Percentiles rank a stretch among this genome's conserved stretches.
Evolutionary conservation across 2,888 invertebrate genomes (phyloP).

Genomic region (Anarsia innoxiella): DNA sequence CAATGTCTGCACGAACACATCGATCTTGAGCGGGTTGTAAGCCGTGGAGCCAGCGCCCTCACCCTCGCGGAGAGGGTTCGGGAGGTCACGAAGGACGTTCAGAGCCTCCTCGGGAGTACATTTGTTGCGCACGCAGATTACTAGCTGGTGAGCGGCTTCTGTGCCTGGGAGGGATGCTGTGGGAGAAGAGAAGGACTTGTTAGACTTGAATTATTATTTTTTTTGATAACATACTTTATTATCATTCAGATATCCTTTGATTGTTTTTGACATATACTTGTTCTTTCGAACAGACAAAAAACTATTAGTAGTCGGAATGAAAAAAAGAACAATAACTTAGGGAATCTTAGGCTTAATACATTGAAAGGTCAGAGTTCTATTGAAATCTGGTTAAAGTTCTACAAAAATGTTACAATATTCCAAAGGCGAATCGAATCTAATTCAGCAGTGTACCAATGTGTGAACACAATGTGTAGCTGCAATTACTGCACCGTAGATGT

Average conservation of each 20-base stretch:
- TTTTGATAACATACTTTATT: too few relatives aligned
- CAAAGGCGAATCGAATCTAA: too few relatives aligned
- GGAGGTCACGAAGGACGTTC: constrained; percentile 89
- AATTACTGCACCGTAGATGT: too few relatives aligned
- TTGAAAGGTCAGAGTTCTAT: too few relatives aligned
- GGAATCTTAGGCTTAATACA: background rate
- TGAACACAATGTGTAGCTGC: too few relatives aligned
- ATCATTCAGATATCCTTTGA: too few relatives aligned
- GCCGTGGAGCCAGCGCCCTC: constrained; percentile 80
- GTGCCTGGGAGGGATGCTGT: constrained; percentile 86
- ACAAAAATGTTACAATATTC: too few relatives aligned
- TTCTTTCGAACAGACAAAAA: too few relatives aligned
- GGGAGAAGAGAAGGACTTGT: constrained; percentile 20
- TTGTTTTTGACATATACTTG: too few relatives aligned
- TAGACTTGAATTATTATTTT: too few relatives aligned
- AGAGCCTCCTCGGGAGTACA: constrained; percentile 93
- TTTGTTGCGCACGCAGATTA: constrained; percentile 90
- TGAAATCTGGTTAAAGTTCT: too few relatives aligned
- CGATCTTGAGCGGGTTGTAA: constrained; percentile 95
- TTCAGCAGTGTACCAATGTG: too few relatives aligned
- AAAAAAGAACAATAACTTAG: background rate
- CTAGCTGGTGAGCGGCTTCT: constrained; percentile 88
- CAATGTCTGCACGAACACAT: constrained; percentile 96
- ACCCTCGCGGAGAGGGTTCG: constrained; percentile 85
- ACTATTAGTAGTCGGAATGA: background rate